Evolutionary conservation across 1,140 invertebrate species (phyloP), one percentile per base, ranked within the genome.

Genomic region (Vanessa atalanta): DNA sequence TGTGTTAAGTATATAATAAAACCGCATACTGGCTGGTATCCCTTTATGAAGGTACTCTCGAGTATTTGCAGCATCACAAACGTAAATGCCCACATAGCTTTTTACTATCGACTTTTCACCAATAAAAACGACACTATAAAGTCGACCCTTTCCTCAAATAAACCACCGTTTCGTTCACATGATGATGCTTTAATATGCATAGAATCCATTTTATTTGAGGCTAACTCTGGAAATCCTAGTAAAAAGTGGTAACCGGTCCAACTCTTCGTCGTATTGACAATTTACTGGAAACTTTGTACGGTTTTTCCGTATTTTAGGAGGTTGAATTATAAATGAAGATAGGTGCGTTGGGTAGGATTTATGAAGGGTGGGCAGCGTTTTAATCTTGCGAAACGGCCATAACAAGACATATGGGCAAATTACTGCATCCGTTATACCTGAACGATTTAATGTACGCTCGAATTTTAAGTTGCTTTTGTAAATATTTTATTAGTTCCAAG

Each of bases 131-230:
- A 78, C 75, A 78, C 79, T 79, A 79, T 90, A 87, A 91, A 92
- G 66, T 77, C 65, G 81, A 81, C 88, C 89, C 88, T 81, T 72
- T 80, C 71, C 80, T 70, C 79, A 71, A 78, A 92, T 90, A 90
- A 89, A 90, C 78, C 85, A 85, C 83, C 80, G 79, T 81, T 77
- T 73, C 71, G 79, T 75, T 88, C 85, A 76, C 81, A 90, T 92
- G 86, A 92, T 90, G 87, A 87, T 88, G 89, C 89, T 92, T 78
- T 88, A 89, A 90, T 89, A 92, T 92, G 90, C 86, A 92, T 91
- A 81, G 89, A 87, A 74, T 85, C 84, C 83, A 84, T 86, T 91
- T 92, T 91, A 92, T 91, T 88, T 85, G 83, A 82, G 87, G 76
- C 84, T 83, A 79, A 73, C 81, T 75, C 72, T 82, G 80, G 87